A percentile compares a stretch with the other conserved stretches of the same genome.
phyloP scores from a whole-genome alignment of 2,797 vertebrate genomes.

The Syngnathus acus region DNA sequence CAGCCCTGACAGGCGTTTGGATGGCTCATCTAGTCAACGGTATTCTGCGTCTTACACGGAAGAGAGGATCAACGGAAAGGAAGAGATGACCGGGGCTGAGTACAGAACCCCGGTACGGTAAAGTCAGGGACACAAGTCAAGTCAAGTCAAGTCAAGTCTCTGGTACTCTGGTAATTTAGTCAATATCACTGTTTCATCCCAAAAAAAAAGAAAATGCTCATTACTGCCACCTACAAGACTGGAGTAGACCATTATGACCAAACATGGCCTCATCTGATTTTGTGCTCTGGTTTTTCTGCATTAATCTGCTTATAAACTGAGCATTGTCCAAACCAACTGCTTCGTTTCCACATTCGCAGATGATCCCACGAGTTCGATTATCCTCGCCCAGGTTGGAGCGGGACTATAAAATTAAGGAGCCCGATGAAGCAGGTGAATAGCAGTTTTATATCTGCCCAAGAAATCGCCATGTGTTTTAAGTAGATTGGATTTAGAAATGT shows the following conservation, averaged over 20 bases:
- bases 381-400: constrained; percentile 35
- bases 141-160: no score
- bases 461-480: neutral
- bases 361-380: constrained; percentile 21
- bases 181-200: neutral
- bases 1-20: constrained; percentile 25
- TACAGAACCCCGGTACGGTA: constrained; percentile 39
- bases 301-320: neutral
- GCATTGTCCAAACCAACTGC: neutral
- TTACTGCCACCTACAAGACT: neutral
- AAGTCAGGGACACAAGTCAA: neutral
- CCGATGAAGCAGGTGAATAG: neutral
- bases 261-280: neutral
- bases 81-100: constrained; percentile 29
- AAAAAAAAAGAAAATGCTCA: no score
- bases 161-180: neutral
- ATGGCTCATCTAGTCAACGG: constrained; percentile 7
- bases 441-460: neutral
- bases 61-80: constrained; percentile 17
- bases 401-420: constrained; percentile 17
- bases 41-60: constrained; percentile 25
- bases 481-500: neutral
- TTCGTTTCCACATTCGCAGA: constrained; percentile 25
- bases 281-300: neutral
- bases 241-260: neutral